phyloP scores from a whole-genome alignment of 2,797 vertebrate species.

The Cichlasoma orientale region DNA sequence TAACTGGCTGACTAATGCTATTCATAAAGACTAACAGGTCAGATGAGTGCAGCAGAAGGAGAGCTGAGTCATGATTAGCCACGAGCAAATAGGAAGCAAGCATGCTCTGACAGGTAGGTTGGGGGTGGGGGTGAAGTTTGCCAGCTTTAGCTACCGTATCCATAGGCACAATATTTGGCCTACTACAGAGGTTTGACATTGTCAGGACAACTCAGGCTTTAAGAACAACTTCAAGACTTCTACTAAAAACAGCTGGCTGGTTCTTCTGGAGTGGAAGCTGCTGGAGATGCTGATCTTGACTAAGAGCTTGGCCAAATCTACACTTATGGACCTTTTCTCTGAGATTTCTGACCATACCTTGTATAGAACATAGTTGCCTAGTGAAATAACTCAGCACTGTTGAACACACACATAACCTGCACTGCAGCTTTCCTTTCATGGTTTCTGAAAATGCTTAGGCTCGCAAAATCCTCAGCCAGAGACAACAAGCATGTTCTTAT shows the following conservation, averaged over 20 bases:
- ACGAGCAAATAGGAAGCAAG: conserved; percentile 55
- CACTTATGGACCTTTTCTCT: neutral
- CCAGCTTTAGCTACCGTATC: conserved; percentile 30
- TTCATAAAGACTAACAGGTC: conserved; percentile 11
- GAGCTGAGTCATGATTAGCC: conserved; percentile 58
- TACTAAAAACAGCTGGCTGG: neutral
- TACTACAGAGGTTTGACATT: conserved; percentile 9
- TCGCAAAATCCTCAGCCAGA: neutral
- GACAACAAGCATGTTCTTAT: neutral
- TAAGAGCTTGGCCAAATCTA: neutral
- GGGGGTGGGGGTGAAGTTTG: neutral
- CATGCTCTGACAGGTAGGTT: conserved; percentile 70
- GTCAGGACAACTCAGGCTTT: conserved; percentile 13
- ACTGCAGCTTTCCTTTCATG: neutral
- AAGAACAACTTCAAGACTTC: neutral
- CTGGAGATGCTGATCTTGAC: neutral
- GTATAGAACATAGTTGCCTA: neutral
- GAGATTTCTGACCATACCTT: neutral
- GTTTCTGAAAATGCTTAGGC: neutral
- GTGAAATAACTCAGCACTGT: neutral
- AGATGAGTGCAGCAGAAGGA: conserved; percentile 29
- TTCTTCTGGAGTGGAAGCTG: neutral
- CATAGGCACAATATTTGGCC: conserved; percentile 2
- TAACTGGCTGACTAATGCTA: neutral
- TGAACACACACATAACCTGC: neutral